phyloP scores from a whole-genome alignment of 2,113 vertebrate species.

The Corapipo altera region DNA sequence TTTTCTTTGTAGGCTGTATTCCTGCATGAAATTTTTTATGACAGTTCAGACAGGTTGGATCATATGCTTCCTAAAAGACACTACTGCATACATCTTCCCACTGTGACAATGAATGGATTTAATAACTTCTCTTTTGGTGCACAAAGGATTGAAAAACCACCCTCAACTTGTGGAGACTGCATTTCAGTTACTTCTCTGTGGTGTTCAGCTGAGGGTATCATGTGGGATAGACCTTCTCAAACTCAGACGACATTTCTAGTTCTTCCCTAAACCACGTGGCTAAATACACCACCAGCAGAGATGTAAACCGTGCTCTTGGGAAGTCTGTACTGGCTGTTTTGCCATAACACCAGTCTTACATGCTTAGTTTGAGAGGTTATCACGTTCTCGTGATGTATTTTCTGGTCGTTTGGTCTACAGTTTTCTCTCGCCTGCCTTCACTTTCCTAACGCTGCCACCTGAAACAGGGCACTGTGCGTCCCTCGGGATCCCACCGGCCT shows the following conservation, averaged over 20 bases:
- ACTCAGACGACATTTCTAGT: background rate
- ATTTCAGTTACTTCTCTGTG: background rate
- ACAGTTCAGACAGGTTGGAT: background rate
- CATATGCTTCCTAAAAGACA: background rate
- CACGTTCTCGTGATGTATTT: background rate
- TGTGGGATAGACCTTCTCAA: background rate
- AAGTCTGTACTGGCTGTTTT: background rate
- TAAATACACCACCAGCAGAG: background rate
- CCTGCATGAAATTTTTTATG: background rate
- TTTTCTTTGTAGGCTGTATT: background rate
- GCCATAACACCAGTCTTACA: background rate
- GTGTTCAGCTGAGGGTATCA: background rate
- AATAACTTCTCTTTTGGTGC: background rate
- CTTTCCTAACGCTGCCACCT: background rate
- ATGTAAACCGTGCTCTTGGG: rapidly evolving
- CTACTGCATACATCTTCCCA: background rate
- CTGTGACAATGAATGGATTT: background rate
- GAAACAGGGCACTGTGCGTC: rapidly evolving
- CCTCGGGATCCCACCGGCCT: background rate
- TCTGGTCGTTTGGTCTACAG: background rate
- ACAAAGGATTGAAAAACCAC: background rate
- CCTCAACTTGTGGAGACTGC: background rate
- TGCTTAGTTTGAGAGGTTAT: background rate
- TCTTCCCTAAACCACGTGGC: background rate
- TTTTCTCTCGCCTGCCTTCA: background rate